Base-by-base conservation (phyloP, 2,888 invertebrate genomes). In the Flexamia atlantica region DNA sequence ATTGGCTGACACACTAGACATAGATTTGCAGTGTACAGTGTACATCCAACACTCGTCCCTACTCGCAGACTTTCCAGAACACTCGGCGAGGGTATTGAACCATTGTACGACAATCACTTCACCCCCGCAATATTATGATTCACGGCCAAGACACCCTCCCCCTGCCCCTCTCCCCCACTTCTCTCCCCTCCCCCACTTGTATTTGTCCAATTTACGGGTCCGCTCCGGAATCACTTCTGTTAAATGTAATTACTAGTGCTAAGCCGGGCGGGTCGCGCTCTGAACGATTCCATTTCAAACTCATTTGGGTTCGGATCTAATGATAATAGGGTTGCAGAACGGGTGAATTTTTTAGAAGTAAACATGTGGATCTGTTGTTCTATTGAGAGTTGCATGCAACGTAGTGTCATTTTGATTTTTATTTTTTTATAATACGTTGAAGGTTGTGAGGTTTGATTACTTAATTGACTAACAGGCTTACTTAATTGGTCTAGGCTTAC, bases 121-220 rank as follows among this genome's bases (percentile, higher is more conserved):
- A 89, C 89, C 89, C 89, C 89, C 89, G 90, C 91, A 91, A 91
- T 92, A 91, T 90, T 90, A 91, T 90, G 89, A 91, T 90, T 91
- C 92, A 92, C 92, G 91, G 92, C 50, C 60, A 50, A 70, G 68
- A 50, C 82, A 30, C 40, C 64, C 85, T 60, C 74, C 79, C n/a
- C n/a, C n/a, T 36, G 28, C 42, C 82, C n/a, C 60, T 25, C 57
- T 83, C 74, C 79, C 80, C 53, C 80, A 50, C 23, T 42, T 84
- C 76, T 80, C 76, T 87, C 86, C 86, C 87, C 89, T 64, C 81
- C 57, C 30, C 74, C 82, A 70, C 57, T 23, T 80, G 32, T 82
- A 68, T 68, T 72, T 84, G 83, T 20, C 68, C 83, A 74, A 83
- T 64, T 64, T 74, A 57, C 50, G 53, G 68, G 64, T 83, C 72